Base-by-base conservation (phyloP, 2,113 vertebrate genomes). In the Hyperopisus bebe region DNA sequence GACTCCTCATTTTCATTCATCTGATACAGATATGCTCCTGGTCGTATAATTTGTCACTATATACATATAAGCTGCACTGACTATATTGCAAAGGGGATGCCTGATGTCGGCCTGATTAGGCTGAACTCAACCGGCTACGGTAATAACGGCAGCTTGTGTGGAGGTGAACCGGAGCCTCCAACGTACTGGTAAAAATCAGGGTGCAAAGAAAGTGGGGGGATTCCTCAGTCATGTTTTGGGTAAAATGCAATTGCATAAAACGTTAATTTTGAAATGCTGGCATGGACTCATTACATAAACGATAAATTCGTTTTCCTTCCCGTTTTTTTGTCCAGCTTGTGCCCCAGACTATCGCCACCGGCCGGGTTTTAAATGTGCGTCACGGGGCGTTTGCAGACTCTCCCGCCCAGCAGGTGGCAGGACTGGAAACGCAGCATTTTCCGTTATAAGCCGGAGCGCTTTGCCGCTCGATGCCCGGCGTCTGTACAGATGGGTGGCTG, bases 351-450 rank as follows among this genome's bases (percentile, higher is more conserved):
- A 86, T 17, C 13, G 35, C 21, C 7, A 4, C 8, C 3, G 80
- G 3, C 82, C 1, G 21, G 39, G 10, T n/a, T 10, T 47, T 24
- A 44, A n/a, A 44, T 47, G 35, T 15, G 10, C 24, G 15, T 46
- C 17, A 84, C 3, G 2, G 19, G 35, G 19, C 42, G 46, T 5
- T 50, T 39, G 11, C 42, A 82, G 1, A 5, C 17, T 82, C 66
- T 80, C 47, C 88, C 46, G 27, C 4, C 66, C 66, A 89, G 66
- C 46, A 89, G 88, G 44, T 51, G 88, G 88, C 88, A 77, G 88
- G 0, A 86, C 53, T 19, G 31, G 27, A 50, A 50, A 77, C 10
- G 50, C 27, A 19, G 39, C 6, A 5, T 7, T 66, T 10, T 11
- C 62, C 62, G 9, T 66, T 66, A 66, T 39, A 17, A 80, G 35